Percentiles rank a stretch among this genome's conserved stretches.
These are phyloP conservation scores for Graphium colonna DNA, from an alignment of 2,888 invertebrate species.

Conservation along the genomic window DNA sequence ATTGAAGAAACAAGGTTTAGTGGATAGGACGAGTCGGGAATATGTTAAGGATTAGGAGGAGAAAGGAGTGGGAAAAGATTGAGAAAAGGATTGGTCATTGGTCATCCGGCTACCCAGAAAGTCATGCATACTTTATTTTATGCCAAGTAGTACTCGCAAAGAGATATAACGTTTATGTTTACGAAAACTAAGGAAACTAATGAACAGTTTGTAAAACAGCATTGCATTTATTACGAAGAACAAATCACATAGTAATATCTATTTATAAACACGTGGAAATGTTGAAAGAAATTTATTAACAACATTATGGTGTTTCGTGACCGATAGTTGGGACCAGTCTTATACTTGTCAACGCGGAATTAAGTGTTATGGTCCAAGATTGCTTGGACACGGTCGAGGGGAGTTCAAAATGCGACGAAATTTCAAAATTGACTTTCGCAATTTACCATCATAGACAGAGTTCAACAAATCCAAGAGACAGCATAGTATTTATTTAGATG, in stretches of 20 bases:
- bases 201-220: not conserved
- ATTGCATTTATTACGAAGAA: conserved; percentile 25
- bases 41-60: no score
- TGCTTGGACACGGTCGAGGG: conserved; percentile 4
- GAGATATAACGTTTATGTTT: no score
- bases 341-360: conserved; percentile 41
- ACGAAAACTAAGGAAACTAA: not conserved
- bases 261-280: conserved; percentile 16
- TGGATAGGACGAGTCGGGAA: no score
- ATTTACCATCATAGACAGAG: not conserved
- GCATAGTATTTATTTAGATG: not conserved
- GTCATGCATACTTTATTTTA: no score
- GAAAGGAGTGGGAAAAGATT: no score
- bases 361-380: conserved; percentile 35
- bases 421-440: not conserved
- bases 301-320: conserved; percentile 40
- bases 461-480: not conserved
- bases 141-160: no score
- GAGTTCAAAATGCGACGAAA: not conserved
- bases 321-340: conserved; percentile 41
- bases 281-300: conserved; percentile 38
- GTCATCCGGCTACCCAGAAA: no score
- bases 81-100: no score
- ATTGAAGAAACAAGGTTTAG: no score
- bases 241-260: conserved; percentile 31